Conservation (phyloP, 2,888 invertebrate species). For the Coenonympha arcania region DNA sequence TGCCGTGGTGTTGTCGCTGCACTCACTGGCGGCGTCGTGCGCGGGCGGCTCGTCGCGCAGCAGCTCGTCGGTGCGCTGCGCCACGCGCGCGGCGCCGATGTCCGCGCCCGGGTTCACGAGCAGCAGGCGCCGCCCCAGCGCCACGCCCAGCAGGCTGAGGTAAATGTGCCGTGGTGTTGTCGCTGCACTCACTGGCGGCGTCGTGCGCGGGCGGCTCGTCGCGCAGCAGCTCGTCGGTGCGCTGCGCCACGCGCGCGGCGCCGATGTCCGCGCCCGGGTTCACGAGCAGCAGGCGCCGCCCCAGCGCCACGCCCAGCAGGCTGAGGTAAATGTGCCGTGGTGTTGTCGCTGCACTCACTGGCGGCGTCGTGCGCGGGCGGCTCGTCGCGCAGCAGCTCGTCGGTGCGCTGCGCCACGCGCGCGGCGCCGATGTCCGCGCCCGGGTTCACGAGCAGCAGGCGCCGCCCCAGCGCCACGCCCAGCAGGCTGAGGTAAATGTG, state of each 20-base stretch:
- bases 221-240: too few relatives aligned
- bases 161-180: too few relatives aligned
- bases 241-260: slow-evolving; percentile 80
- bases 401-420: slow-evolving; percentile 81
- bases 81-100: slow-evolving; percentile 84
- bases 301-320: slow-evolving; percentile 78
- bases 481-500: slow-evolving; percentile 69
- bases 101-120: slow-evolving; percentile 85
- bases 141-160: slow-evolving; percentile 75
- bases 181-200: slow-evolving; percentile 63
- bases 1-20: too few relatives aligned
- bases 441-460: slow-evolving; percentile 88
- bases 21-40: slow-evolving; percentile 77
- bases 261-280: slow-evolving; percentile 87
- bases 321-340: too few relatives aligned
- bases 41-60: too few relatives aligned
- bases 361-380: too few relatives aligned
- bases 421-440: slow-evolving; percentile 85
- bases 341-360: slow-evolving; percentile 63
- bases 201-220: too few relatives aligned
- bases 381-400: too few relatives aligned
- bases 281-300: slow-evolving; percentile 82
- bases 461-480: slow-evolving; percentile 80
- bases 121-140: slow-evolving; percentile 81
- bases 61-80: slow-evolving; percentile 86